Conservation (phyloP, 2,888 invertebrate species). For the Blastobasis adustella region DNA sequence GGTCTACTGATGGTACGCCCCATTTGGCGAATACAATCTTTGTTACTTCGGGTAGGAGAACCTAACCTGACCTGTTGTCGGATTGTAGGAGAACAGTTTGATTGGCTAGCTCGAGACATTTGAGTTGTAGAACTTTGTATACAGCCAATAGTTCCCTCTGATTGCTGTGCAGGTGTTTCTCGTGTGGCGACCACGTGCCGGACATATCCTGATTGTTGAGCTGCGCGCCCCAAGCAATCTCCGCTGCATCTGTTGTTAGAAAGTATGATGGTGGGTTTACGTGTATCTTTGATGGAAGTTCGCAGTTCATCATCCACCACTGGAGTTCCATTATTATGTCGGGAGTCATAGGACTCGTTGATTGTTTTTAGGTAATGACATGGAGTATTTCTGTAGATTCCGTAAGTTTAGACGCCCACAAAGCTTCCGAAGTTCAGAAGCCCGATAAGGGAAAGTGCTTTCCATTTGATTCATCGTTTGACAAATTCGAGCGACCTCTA, state of each 20-base stretch:
- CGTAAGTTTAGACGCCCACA: slow-evolving; percentile 8
- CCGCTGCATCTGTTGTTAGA: slow-evolving; percentile 5
- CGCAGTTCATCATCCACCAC: slow-evolving; percentile 1
- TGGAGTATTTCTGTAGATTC: slow-evolving; percentile 1
- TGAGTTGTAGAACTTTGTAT: slow-evolving; percentile 1
- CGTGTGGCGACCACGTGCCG: slow-evolving; percentile 7
- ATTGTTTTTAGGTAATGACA: background rate
- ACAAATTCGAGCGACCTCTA: background rate
- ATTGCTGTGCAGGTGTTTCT: slow-evolving; percentile 8
- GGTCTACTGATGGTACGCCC: background rate
- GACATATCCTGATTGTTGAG: slow-evolving; percentile 2
- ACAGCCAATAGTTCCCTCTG: slow-evolving; percentile 6
- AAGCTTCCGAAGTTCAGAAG: slow-evolving; percentile 10
- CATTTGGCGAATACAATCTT: background rate
- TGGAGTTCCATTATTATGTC: background rate
- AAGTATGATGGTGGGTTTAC: slow-evolving; percentile 3
- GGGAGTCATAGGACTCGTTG: background rate
- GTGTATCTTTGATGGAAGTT: slow-evolving; percentile 2
- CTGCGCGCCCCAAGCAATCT: slow-evolving; percentile 9
- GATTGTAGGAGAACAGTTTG: slow-evolving; percentile 10
- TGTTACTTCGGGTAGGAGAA: background rate
- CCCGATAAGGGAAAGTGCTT: slow-evolving; percentile 9
- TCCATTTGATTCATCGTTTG: slow-evolving; percentile 2
- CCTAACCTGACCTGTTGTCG: slow-evolving; percentile 1
- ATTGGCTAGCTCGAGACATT: slow-evolving; percentile 1